These are phyloP conservation scores for Salvelinus fontinalis DNA, from an alignment of 2,113 vertebrate genomes.

Conservation along the genomic window DNA sequence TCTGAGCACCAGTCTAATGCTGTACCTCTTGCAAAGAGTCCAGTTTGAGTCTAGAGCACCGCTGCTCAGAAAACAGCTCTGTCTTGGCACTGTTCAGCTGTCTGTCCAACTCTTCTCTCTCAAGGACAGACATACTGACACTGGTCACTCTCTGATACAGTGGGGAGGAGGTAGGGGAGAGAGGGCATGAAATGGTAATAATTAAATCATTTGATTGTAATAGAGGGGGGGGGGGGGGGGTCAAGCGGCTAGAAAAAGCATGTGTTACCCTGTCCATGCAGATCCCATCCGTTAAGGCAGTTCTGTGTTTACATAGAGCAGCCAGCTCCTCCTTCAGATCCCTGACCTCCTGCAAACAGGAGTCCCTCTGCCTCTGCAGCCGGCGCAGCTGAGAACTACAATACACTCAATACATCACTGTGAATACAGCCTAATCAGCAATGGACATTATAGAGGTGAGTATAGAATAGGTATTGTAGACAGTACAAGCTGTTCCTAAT, in stretches of 20 bases:
- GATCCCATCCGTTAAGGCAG: slow-evolving; percentile 2
- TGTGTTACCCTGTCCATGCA: slow-evolving; percentile 27
- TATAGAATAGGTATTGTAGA: neutral
- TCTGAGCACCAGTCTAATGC: neutral
- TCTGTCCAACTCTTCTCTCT: slow-evolving; percentile 71
- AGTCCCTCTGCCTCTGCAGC: slow-evolving; percentile 56
- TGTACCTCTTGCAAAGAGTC: slow-evolving; percentile 73
- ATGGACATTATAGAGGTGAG: neutral
- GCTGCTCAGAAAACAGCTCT: slow-evolving; percentile 70
- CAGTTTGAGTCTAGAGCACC: slow-evolving; percentile 59
- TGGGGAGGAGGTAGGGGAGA: neutral
- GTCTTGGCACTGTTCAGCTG: slow-evolving; percentile 66
- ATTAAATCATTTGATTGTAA: too few relatives aligned
- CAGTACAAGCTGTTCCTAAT: neutral
- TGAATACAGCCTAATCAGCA: neutral
- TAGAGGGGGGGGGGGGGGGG: too few relatives aligned
- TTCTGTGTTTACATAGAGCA: neutral
- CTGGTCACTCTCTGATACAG: slow-evolving; percentile 35
- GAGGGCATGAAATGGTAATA: neutral
- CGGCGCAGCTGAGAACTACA: slow-evolving; percentile 51
- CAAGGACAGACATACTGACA: slow-evolving; percentile 57
- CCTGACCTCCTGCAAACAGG: slow-evolving; percentile 21
- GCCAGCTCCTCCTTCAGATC: slow-evolving; percentile 49
- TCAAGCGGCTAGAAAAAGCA: neutral
- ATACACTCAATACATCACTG: neutral